Conservation (phyloP, 1,140 invertebrate genomes). For the Probaryconus sp. region DNA sequence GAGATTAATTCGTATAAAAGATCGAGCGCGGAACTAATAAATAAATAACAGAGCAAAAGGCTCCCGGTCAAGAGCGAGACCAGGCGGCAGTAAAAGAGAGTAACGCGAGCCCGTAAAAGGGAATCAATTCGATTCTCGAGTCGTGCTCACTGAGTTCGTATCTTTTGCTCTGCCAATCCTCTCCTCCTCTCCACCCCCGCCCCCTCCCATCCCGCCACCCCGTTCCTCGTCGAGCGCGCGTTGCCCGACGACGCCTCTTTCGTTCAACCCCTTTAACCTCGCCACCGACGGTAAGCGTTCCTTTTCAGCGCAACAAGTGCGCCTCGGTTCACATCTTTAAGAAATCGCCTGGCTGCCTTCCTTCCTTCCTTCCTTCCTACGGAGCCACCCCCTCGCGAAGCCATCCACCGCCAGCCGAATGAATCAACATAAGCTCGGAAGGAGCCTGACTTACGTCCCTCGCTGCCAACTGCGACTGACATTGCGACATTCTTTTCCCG, state of each 20-base stretch:
- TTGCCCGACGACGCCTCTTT: conserved; percentile 45
- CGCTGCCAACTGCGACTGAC: conserved; percentile 48
- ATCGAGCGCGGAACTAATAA: conserved; percentile 61
- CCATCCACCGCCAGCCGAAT: too few species aligned
- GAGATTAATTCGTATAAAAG: conserved; percentile 28
- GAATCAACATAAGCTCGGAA: conserved; percentile 24
- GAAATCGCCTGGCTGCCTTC: conserved; percentile 67
- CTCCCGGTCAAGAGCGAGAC: conserved; percentile 67
- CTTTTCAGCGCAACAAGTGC: conserved; percentile 76
- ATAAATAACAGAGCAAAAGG: conserved; percentile 69
- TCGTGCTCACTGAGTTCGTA: conserved; percentile 57
- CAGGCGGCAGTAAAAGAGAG: conserved; percentile 65
- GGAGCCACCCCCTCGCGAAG: conserved; percentile 33
- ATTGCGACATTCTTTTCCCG: conserved; percentile 49
- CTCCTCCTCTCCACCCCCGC: conserved; percentile 35
- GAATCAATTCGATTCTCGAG: conserved; percentile 77
- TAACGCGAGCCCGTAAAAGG: conserved; percentile 73
- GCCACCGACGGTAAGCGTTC: conserved; percentile 52
- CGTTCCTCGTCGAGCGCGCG: too few species aligned
- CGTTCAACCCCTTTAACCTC: conserved; percentile 58
- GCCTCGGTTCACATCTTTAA: conserved; percentile 74
- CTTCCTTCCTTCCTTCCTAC: conserved; percentile 19
- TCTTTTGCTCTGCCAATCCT: conserved; percentile 66
- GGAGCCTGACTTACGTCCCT: conserved; percentile 42
- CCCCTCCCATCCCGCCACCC: too few species aligned